phyloP scores from a whole-genome alignment of 2,797 vertebrate species.

The Sebastes matsubarae region DNA sequence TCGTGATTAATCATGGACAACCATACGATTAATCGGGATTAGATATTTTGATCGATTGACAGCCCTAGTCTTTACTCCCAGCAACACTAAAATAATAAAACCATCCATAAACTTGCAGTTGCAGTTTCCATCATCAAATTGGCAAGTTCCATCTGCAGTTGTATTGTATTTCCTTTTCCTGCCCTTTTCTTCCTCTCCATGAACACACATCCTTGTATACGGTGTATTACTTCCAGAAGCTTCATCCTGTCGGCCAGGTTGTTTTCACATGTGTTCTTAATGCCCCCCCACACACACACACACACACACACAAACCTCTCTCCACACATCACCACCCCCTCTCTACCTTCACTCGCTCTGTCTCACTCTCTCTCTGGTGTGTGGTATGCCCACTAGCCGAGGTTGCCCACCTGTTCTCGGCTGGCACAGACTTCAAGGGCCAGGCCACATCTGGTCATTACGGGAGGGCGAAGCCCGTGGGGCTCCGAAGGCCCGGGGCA shows the following conservation, averaged over 20 bases:
- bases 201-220: neutral
- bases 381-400: constrained; percentile 59
- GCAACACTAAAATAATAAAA: constrained; percentile 2
- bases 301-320: neutral
- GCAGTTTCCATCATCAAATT: neutral
- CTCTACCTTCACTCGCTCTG: constrained; percentile 21
- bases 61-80: neutral
- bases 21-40: no score
- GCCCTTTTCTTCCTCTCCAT: neutral
- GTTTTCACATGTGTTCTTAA: constrained; percentile 27
- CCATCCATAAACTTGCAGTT: neutral
- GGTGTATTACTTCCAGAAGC: constrained; percentile 20
- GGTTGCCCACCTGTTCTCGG: constrained; percentile 78
- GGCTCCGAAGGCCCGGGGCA: constrained; percentile 64
- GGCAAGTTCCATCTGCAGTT: neutral
- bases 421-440: constrained; percentile 80
- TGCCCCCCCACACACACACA: neutral
- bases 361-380: constrained; percentile 44
- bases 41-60: no score
- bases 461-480: constrained; percentile 59
- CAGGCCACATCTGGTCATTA: constrained; percentile 81
- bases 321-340: constrained; percentile 4
- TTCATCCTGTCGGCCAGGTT: constrained; percentile 20
- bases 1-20: no score
- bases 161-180: neutral